Evolutionary conservation across 1,140 invertebrate species (phyloP).

Genomic region (Paramacrobiotus metropolitanus): DNA sequence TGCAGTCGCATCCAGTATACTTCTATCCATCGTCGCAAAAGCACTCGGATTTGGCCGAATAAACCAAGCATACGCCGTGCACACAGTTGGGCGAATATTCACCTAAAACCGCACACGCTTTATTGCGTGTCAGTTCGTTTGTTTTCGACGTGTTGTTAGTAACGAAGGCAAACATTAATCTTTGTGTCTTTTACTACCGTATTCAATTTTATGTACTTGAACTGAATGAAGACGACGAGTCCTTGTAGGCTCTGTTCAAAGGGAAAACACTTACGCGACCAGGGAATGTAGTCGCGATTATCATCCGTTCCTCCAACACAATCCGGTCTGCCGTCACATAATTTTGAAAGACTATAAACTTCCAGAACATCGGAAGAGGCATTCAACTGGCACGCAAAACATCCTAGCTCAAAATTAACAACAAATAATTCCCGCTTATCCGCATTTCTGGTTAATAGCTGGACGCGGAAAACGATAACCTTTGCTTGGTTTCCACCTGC

Average conservation of each 20-base stretch:
- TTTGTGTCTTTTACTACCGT: too few species aligned
- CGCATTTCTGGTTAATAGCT: too few species aligned
- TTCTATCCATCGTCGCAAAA: conserved; percentile 1
- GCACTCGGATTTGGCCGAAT: not conserved
- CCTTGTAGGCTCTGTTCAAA: too few species aligned
- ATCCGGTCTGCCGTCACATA: conserved; percentile 66
- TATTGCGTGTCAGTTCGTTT: too few species aligned
- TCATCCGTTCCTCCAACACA: conserved; percentile 78
- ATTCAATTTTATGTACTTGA: too few species aligned
- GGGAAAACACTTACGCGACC: conserved; percentile 55
- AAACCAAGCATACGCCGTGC: not conserved
- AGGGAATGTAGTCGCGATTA: conserved; percentile 62
- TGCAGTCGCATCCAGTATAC: not conserved
- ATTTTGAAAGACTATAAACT: conserved; percentile 72
- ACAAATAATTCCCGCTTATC: conserved; percentile 85
- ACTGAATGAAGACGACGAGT: too few species aligned
- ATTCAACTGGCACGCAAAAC: conserved; percentile 89
- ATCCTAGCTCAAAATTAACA: conserved; percentile 82
- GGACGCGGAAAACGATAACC: too few species aligned
- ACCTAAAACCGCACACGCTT: not conserved
- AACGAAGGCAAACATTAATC: too few species aligned
- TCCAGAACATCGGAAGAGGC: conserved; percentile 77
- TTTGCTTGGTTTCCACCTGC: too few species aligned
- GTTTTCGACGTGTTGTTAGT: too few species aligned
- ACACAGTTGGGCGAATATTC: conserved; percentile 6